These are phyloP conservation scores for Archips xylosteana DNA, from an alignment of 2,888 invertebrate species.

Conservation along the genomic window DNA sequence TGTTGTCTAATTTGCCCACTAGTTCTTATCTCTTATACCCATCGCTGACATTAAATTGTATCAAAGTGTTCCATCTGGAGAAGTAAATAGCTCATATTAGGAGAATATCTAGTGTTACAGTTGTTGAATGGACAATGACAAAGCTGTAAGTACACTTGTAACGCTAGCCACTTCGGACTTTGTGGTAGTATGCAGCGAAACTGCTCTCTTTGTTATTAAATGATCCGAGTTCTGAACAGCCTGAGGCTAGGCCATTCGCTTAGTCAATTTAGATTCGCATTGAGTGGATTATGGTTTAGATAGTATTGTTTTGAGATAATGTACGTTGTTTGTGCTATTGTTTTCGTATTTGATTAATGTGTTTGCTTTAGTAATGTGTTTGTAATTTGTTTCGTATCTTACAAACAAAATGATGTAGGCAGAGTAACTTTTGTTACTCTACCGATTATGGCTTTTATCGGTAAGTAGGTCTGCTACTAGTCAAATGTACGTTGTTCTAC, in stretches of 20 bases:
- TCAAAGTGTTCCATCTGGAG: slow-evolving; percentile 59
- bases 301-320: slow-evolving; percentile 46
- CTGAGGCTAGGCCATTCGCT: slow-evolving; percentile 50
- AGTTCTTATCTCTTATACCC: slow-evolving; percentile 62
- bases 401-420: neutral
- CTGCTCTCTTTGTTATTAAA: slow-evolving; percentile 47
- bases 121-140: slow-evolving; percentile 27
- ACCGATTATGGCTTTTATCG: neutral
- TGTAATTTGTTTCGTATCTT: neutral
- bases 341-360: slow-evolving; percentile 32
- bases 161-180: slow-evolving; percentile 37
- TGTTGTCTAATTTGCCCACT: slow-evolving; percentile 47
- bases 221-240: slow-evolving; percentile 49
- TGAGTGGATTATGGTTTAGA: slow-evolving; percentile 48
- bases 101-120: slow-evolving; percentile 49
- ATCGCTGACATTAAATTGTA: slow-evolving; percentile 65
- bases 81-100: slow-evolving; percentile 66
- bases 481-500: neutral
- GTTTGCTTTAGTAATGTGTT: slow-evolving; percentile 30
- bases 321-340: slow-evolving; percentile 29
- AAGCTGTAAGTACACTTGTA: slow-evolving; percentile 28
- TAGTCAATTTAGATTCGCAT: slow-evolving; percentile 46
- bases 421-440: neutral
- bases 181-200: slow-evolving; percentile 16
- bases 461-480: neutral